Evolutionary conservation across 2,797 vertebrate species (phyloP), one percentile per base, ranked within the genome.

Genomic region (Coregonus ussuriensis): DNA sequence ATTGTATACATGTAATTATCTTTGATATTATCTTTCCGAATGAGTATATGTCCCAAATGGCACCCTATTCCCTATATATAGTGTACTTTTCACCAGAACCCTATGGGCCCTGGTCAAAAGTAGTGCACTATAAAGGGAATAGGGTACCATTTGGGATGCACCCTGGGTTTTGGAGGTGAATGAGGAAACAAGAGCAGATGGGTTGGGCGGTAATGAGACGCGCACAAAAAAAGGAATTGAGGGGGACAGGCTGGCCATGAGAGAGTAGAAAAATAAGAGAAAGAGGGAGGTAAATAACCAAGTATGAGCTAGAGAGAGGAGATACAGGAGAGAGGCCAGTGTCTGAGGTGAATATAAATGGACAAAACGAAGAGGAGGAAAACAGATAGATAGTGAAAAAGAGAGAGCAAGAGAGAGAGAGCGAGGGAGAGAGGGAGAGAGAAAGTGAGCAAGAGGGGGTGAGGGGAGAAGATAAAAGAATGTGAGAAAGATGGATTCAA

Each of bases 321-420:
- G 18, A 74, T 54, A 81, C 25, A 67, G 29, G 65, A 35, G 66
- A 16, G 16, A 16, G 33, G 31, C 75, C 78, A 79, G 77, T 76
- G 79, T 74, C 72, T 92, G 92, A 91, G 91, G 90, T 89, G 92
- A 93, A 94, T 94, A 93, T 90, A 93, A 93, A 94, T 92, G 87
- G 91, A 90, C 86, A 84, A 79, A 82, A 80, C 66, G 82, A 74
- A 69, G 87, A 90, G 84, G 91, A 89, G 86, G 86, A 82, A 85
- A 35, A 67, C 3, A 35, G 54, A 56, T 4, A 56, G 14, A 71
- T 79, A 62, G 21, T 35, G 80, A 78, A 77, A 85, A 80, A 86
- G 85, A 85, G 89, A 89, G 83, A 82, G 78, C 86, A 88, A 87
- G 83, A 83, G 90, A 87, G 85, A 86, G 82, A 79, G 75, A 81